Base-by-base conservation (phyloP, 1,140 invertebrate species). In the Holotrichia oblita region DNA sequence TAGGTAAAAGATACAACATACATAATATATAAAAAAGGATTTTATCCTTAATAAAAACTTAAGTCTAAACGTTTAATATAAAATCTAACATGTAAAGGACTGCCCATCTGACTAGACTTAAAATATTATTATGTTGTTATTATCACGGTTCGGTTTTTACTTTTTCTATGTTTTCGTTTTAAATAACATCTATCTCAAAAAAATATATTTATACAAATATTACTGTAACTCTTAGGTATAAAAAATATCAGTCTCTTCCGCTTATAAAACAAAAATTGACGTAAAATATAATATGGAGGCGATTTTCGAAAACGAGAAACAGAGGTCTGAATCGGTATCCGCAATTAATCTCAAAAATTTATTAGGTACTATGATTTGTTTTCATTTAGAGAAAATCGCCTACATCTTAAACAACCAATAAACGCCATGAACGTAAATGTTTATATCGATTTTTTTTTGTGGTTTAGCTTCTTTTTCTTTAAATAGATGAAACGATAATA, bases 241-340 rank as follows among this genome's bases (percentile, higher is more conserved):
- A 69, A 69, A 69, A 69, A 69, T 17, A 69, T 69, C 61, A 69
- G 61, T 69, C 61, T 69, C 61, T 69, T 69, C 61, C 17, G 20
- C 24, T 27, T 14, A 48, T 27, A 69, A 20, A 69, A 69, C 27
- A 4, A 69, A 24, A 69, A 24, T 27, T 55, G 17, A 17, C 14
- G n/a, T 55, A 55, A 34, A 34, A 34, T 34, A 34, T 34, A 34
- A 4, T 34, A 4, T 55, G n/a, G 44, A 48, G 44, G n/a, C 10
- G n/a, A 6, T 55, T 17, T 17, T 55, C 12, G 1, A 6, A 55
- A 55, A 55, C 3, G 48, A 34, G 27, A 34, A 34, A 34, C 27
- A 1, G 27, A 34, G 27, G 27, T 34, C 27, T 34, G 27, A 34
- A 34, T 34, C 4, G 27, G 2, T 34, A 34, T 34, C 27, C 4